These are phyloP conservation scores for Oopsacas minuta DNA, from an alignment of 37 sponge, comb jelly and placozoan genomes.

Conservation along the genomic window DNA sequence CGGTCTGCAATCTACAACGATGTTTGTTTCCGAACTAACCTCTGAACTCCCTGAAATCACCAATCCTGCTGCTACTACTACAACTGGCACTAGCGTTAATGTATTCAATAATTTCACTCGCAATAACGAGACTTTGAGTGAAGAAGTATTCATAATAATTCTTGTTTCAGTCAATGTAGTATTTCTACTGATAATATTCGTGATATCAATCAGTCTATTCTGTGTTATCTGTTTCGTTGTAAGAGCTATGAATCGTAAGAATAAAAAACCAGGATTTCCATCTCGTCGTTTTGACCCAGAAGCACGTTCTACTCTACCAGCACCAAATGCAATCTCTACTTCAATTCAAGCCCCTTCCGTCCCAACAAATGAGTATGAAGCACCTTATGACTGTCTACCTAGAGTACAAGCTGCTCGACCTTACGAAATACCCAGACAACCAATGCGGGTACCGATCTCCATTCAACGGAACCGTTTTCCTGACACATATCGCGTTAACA, in stretches of 20 bases:
- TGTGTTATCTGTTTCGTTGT: background rate
- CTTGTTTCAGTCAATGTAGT: background rate
- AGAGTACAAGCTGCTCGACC: too few relatives aligned
- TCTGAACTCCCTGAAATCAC: background rate
- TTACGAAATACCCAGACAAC: background rate
- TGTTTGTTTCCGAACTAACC: too few relatives aligned
- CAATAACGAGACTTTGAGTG: background rate
- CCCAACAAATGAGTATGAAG: background rate
- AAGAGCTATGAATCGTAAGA: background rate
- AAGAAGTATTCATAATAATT: background rate
- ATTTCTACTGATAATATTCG: background rate
- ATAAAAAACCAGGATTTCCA: background rate
- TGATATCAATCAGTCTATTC: background rate
- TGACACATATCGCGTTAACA: background rate
- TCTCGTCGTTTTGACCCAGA: background rate
- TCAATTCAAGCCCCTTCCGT: background rate
- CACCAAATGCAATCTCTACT: background rate
- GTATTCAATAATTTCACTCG: background rate
- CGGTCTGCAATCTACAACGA: background rate
- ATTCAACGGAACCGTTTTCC: background rate
- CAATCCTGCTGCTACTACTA: background rate
- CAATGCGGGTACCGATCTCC: background rate
- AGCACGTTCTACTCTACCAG: background rate
- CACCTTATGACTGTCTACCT: too few relatives aligned
- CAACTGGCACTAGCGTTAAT: background rate